Evolutionary conservation across 2,888 invertebrate species (phyloP).

Genomic region (Athalia cordata): DNA sequence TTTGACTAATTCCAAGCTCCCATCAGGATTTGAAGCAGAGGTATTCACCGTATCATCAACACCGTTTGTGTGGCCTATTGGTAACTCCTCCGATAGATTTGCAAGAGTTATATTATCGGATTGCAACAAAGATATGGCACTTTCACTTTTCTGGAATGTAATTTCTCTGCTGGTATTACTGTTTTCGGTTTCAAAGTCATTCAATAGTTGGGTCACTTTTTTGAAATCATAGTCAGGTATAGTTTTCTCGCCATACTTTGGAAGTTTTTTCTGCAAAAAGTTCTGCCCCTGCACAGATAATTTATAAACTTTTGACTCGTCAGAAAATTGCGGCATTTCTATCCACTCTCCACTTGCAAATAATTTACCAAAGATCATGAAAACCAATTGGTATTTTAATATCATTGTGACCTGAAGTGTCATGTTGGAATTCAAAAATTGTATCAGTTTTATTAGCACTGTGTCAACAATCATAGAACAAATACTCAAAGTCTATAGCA

Average conservation of each 20-base stretch:
- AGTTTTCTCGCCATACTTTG: slow-evolving; percentile 25
- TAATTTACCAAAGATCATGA: slow-evolving; percentile 1
- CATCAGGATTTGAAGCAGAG: not conserved
- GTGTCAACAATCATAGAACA: too few relatives aligned
- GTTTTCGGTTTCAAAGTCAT: slow-evolving; percentile 16
- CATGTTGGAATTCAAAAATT: not conserved
- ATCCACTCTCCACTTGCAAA: slow-evolving; percentile 62
- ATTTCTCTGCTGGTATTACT: not conserved
- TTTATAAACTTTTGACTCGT: slow-evolving; percentile 64
- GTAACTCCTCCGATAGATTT: not conserved
- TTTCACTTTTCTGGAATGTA: not conserved
- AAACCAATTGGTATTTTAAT: slow-evolving; percentile 19
- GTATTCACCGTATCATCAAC: not conserved
- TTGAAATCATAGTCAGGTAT: not conserved
- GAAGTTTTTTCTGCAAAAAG: slow-evolving; percentile 29
- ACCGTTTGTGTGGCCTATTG: not conserved
- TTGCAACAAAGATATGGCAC: not conserved
- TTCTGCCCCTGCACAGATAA: slow-evolving; percentile 49
- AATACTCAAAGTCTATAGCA: too few relatives aligned
- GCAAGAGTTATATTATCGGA: not conserved
- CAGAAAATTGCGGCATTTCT: slow-evolving; percentile 70
- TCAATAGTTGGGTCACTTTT: not conserved
- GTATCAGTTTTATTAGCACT: too few relatives aligned
- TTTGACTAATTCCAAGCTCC: not conserved
- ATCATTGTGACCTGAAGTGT: not conserved